These are phyloP conservation scores for Steinernema feltiae DNA, from an alignment of 1,140 invertebrate genomes.

Conservation along the genomic window DNA sequence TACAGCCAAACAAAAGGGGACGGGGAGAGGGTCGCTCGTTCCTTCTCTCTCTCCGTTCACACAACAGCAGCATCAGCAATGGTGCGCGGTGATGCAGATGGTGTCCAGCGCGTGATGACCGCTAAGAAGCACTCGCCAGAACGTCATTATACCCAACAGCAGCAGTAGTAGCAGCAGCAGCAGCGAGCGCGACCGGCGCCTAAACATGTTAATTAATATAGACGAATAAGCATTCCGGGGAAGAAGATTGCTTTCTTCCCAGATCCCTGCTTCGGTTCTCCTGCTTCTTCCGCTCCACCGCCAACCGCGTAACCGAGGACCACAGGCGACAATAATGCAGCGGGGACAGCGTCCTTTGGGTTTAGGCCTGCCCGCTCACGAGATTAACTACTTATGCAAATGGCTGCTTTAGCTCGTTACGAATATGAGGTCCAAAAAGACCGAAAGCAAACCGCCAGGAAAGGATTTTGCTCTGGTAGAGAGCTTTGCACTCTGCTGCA, in stretches of 20 bases:
- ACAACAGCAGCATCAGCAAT: constrained; percentile 2
- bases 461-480: no score
- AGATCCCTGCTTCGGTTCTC: not conserved
- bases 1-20: constrained; percentile 11
- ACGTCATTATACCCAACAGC: no score
- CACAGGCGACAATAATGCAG: not conserved
- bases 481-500: no score
- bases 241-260: not conserved
- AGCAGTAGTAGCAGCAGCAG: no score
- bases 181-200: not conserved
- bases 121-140: constrained; percentile 4
- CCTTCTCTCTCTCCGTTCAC: constrained; percentile 5
- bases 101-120: constrained; percentile 12
- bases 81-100: constrained; percentile 13
- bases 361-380: not conserved
- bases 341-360: not conserved
- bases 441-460: no score
- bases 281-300: not conserved
- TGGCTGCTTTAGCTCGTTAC: not conserved
- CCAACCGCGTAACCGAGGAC: not conserved
- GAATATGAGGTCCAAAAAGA: no score
- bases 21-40: constrained; percentile 3
- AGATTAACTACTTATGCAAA: not conserved
- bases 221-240: not conserved
- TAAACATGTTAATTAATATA: constrained; percentile 16